Percentiles rank a stretch among this genome's conserved stretches.
Evolutionary conservation across 2,113 vertebrate genomes (phyloP).

Genomic region (Leptobrachium leishanense): DNA sequence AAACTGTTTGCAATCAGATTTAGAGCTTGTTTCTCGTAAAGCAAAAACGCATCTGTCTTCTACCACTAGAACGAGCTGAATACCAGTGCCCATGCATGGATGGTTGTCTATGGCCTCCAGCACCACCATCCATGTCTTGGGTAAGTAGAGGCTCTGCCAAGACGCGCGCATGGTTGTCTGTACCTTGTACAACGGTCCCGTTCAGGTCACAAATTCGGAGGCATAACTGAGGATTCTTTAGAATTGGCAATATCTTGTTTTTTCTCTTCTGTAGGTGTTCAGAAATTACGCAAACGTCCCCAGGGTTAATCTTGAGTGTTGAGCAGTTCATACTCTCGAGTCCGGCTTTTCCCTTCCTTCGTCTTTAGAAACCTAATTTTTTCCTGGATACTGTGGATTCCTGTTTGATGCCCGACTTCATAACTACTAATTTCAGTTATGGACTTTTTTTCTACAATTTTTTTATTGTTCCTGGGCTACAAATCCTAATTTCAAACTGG

Average conservation of each 20-base stretch:
- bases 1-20: constrained; percentile 5
- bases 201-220: constrained; percentile 21
- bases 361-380: too few relatives aligned
- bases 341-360: too few relatives aligned
- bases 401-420: too few relatives aligned
- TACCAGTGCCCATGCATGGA: constrained; percentile 23
- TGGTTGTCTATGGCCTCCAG: constrained; percentile 27
- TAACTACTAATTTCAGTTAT: too few relatives aligned
- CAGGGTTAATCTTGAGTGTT: too few relatives aligned
- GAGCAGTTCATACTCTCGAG: too few relatives aligned
- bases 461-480: too few relatives aligned
- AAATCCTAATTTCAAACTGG: too few relatives aligned
- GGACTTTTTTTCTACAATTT: too few relatives aligned
- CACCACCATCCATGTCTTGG: constrained; percentile 19
- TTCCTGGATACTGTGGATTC: too few relatives aligned
- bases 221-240: rapidly evolving
- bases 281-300: background rate
- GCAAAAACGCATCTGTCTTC: constrained; percentile 2
- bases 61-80: constrained; percentile 28
- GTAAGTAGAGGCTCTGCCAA: constrained; percentile 38
- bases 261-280: background rate
- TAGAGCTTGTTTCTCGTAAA: constrained; percentile 32
- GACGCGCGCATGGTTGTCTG: background rate
- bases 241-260: rapidly evolving
- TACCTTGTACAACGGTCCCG: background rate